Evolutionary conservation across 2,888 invertebrate species (phyloP), one percentile per base, ranked within the genome.

Genomic region (Diloba caeruleocephala): DNA sequence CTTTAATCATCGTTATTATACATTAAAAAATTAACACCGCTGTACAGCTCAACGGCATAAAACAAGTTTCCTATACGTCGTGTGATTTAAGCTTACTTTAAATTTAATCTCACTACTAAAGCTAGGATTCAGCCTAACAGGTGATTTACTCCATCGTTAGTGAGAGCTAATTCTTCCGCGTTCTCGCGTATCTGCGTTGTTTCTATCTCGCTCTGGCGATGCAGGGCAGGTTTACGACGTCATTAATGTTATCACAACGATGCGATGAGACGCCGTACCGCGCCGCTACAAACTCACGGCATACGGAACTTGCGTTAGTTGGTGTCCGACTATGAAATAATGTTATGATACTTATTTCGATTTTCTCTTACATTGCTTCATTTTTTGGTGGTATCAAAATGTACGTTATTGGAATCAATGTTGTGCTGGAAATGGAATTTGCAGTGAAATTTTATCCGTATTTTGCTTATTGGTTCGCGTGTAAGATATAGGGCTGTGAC

Each of bases 111-210:
- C 60, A 61, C 72, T 66, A 78, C 74, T 81, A 81, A 82, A 79
- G 78, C 55, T 81, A 77, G 78, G 78, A 74, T 73, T 76, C 75
- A 78, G 75, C 71, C 78, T 78, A 80, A 76, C 85, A 82, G 79
- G 90, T 89, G 89, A 91, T 90, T 90, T 91, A 91, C 89, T 86
- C 75, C 84, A 74, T 87, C 87, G 89, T 89, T 90, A 88, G 86
- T 71, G 77, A 73, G 70, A 69, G 84, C 88, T 90, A 90, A 89
- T 89, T 90, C 91, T 90, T 90, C 92, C 91, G 91, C 91, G 86
- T 91, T 89, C 89, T 85, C 68, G 76, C 76, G 76, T 87, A 85
- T 84, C 85, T 78, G 72, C 66, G 71, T 72, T 80, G 68, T 78
- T 81, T 79, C 84, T 84, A 81, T 83, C 84, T 82, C 80, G 46